phyloP scores from a whole-genome alignment of 2,888 invertebrate genomes.

The Pristionchus maxplancki region DNA sequence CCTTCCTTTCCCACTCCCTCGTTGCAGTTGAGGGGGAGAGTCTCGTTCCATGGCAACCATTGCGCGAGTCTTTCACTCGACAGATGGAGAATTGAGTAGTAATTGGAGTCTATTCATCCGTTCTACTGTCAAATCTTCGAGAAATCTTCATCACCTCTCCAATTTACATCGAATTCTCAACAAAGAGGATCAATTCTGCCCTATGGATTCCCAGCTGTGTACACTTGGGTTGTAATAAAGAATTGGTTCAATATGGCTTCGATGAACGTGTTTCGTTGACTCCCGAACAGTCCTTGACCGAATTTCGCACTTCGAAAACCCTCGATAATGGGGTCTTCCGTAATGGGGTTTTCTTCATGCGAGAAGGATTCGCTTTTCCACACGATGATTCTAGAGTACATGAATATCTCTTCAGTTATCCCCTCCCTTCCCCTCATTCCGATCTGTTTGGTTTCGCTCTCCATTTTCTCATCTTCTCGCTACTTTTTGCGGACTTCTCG shows the following conservation, averaged over 20 bases:
- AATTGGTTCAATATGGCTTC: too few relatives aligned
- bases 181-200: too few relatives aligned
- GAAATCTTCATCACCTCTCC: too few relatives aligned
- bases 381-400: constrained; percentile 11
- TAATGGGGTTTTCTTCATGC: background rate
- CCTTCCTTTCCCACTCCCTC: background rate
- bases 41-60: constrained; percentile 43
- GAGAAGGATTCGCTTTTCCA: background rate
- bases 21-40: background rate
- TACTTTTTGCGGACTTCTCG: constrained; percentile 31
- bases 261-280: background rate
- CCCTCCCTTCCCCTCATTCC: constrained; percentile 1
- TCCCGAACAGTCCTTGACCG: background rate
- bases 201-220: too few relatives aligned
- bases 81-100: constrained; percentile 20
- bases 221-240: too few relatives aligned
- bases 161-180: too few relatives aligned
- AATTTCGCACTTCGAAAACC: background rate
- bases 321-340: background rate
- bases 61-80: background rate
- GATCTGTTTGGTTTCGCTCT: constrained; percentile 44
- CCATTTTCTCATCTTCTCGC: constrained; percentile 17
- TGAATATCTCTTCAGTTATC: background rate
- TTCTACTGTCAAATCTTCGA: too few relatives aligned
- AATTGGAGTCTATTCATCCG: background rate